Conservation (phyloP, 92 coral and sea anemone genomes). For the Palythoa grandiflora region DNA sequence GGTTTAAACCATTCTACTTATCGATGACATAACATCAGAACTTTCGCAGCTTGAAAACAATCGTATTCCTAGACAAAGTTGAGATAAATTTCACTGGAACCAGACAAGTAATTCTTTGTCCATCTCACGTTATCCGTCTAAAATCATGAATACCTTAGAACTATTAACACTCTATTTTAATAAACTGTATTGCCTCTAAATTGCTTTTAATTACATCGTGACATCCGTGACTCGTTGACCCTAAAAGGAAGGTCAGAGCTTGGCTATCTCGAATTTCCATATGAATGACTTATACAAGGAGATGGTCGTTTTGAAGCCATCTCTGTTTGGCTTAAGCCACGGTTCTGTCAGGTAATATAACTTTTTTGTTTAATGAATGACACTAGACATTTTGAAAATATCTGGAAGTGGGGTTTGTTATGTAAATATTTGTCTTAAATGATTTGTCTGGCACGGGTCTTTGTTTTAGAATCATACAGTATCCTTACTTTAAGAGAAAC, state of each 20-base stretch:
- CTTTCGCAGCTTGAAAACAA: too few relatives aligned
- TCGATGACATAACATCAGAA: too few relatives aligned
- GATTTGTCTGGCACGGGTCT: conserved; percentile 2
- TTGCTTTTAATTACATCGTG: not conserved
- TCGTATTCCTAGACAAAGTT: too few relatives aligned
- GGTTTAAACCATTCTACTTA: not conserved
- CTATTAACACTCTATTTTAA: not conserved
- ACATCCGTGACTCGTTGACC: not conserved
- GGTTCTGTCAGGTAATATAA: conserved; percentile 19
- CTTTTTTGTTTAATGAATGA: not conserved
- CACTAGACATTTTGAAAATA: not conserved
- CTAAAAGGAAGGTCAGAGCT: conserved; percentile 3
- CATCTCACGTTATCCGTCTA: not conserved
- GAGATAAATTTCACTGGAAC: too few relatives aligned
- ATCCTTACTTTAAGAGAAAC: conserved; percentile 11
- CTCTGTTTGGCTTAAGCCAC: conserved; percentile 28
- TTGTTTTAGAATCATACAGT: conserved; percentile 20
- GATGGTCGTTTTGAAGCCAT: not conserved
- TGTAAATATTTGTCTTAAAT: conserved; percentile 27
- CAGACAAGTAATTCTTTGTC: not conserved
- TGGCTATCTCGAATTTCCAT: conserved; percentile 25
- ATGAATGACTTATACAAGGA: not conserved
- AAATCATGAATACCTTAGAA: not conserved
- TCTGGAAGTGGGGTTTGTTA: conserved; percentile 15
- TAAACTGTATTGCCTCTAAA: not conserved